Percentiles rank a stretch among this genome's conserved stretches.
These are phyloP conservation scores for Telenomus remus DNA, from an alignment of 1,140 invertebrate genomes.

Conservation along the genomic window DNA sequence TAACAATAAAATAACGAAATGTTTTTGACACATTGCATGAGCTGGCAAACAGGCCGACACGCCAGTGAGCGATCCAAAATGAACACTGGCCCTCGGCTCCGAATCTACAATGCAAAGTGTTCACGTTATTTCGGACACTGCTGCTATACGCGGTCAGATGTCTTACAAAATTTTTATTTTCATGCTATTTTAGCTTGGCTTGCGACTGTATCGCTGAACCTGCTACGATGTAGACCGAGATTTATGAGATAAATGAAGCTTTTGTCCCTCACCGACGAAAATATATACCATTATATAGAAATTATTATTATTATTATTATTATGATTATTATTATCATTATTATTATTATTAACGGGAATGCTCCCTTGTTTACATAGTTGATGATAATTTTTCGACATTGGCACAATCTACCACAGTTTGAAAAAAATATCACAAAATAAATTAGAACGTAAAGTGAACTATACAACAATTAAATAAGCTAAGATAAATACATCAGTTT, in stretches of 20 bases:
- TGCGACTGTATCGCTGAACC: background rate
- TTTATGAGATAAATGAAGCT: background rate
- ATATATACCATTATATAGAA: too few species aligned
- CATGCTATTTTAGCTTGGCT: background rate
- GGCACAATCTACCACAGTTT: too few species aligned
- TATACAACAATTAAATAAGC: too few species aligned
- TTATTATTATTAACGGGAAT: too few species aligned
- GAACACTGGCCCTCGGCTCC: conserved; percentile 9
- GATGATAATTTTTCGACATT: too few species aligned
- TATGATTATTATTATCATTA: too few species aligned
- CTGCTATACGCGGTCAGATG: background rate
- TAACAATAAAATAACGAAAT: conserved; percentile 26
- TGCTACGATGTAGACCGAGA: background rate
- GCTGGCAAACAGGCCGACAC: conserved; percentile 31
- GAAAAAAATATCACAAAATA: too few species aligned
- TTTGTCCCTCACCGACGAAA: too few species aligned
- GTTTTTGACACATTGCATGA: conserved; percentile 36
- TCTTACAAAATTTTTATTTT: background rate
- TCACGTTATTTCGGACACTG: conserved; percentile 10
- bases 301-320: too few species aligned
- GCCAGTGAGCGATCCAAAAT: conserved; percentile 33
- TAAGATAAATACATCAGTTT: too few species aligned
- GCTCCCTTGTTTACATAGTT: too few species aligned
- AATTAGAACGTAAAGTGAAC: too few species aligned
- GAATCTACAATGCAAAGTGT: conserved; percentile 27